These are phyloP conservation scores for Trichopria drosophilae DNA, from an alignment of 2,888 invertebrate genomes.

Conservation along the genomic window DNA sequence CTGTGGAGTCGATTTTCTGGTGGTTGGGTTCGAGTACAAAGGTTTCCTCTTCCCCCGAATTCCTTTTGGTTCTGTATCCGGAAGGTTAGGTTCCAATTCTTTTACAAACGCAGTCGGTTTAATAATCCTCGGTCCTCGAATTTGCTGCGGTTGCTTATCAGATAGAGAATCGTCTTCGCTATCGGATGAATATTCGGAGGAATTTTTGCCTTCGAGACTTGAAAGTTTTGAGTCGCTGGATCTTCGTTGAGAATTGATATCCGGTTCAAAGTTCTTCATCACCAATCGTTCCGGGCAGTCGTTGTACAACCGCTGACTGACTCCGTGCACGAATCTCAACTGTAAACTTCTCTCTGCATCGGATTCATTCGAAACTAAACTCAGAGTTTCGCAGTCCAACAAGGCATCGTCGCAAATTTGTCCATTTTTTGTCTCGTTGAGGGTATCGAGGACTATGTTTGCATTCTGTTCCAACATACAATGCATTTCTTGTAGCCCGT, in stretches of 20 bases:
- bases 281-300: slow-evolving; percentile 6
- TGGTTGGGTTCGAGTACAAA: slow-evolving; percentile 61
- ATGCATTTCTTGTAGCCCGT: slow-evolving; percentile 56
- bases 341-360: slow-evolving; percentile 63
- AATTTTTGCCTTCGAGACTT: background rate
- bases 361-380: slow-evolving; percentile 74
- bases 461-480: slow-evolving; percentile 63
- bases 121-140: slow-evolving; percentile 59
- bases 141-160: slow-evolving; percentile 32
- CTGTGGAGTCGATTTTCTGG: slow-evolving; percentile 50
- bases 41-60: slow-evolving; percentile 72
- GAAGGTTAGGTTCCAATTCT: slow-evolving; percentile 46
- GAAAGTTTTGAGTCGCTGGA: slow-evolving; percentile 4
- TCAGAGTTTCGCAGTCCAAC: slow-evolving; percentile 67
- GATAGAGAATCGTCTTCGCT: slow-evolving; percentile 39
- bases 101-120: slow-evolving; percentile 56
- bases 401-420: slow-evolving; percentile 61
- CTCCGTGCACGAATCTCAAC: slow-evolving; percentile 44
- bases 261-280: too few relatives aligned
- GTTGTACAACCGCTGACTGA: background rate
- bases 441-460: slow-evolving; percentile 62
- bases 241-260: too few relatives aligned
- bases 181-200: slow-evolving; percentile 35
- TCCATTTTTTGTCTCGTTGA: slow-evolving; percentile 59
- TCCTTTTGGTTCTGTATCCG: slow-evolving; percentile 62